A percentile compares a stretch with the other conserved stretches of the same genome.
These are phyloP conservation scores for Poecilia picta DNA, from an alignment of 2,797 vertebrate genomes.

Conservation along the genomic window DNA sequence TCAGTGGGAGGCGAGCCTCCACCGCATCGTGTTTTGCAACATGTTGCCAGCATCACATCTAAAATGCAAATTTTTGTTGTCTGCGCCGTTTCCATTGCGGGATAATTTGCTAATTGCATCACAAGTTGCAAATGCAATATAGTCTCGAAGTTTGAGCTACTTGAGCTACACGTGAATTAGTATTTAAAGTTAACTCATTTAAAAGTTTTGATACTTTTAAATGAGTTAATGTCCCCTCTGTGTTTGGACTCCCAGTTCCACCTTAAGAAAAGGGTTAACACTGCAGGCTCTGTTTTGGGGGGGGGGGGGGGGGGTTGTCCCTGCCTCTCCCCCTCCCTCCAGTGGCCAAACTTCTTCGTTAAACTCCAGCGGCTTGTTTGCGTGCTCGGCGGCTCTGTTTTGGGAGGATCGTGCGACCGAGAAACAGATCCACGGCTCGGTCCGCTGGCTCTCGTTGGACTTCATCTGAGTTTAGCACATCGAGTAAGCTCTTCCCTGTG, in stretches of 20 bases:
- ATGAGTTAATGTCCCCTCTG: not conserved
- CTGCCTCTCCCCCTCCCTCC: conserved; percentile 29
- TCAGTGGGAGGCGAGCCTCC: not conserved
- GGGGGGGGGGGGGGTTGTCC: conserved; percentile 6
- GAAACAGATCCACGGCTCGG: not conserved
- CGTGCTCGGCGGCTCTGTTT: conserved; percentile 17
- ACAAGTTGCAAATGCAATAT: not conserved
- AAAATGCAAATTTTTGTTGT: not conserved
- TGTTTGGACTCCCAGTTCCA: conserved; percentile 41
- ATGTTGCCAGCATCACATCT: not conserved
- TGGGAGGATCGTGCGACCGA: conserved; percentile 17
- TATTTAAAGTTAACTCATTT: not conserved
- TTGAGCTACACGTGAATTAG: not conserved
- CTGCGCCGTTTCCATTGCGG: not conserved
- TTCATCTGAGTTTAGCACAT: conserved; percentile 8
- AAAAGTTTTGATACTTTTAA: not conserved
- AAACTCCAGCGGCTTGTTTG: conserved; percentile 13
- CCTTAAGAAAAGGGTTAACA: conserved; percentile 63
- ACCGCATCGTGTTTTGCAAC: not conserved
- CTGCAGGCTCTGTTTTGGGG: not conserved
- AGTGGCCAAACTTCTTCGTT: conserved; percentile 26
- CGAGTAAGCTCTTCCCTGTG: conserved; percentile 44
- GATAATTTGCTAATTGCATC: not conserved
- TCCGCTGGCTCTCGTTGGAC: not conserved
- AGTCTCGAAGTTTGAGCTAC: not conserved